Evolutionary conservation across 2,113 vertebrate genomes (phyloP).

Genomic region (Fulmarus glacialis): DNA sequence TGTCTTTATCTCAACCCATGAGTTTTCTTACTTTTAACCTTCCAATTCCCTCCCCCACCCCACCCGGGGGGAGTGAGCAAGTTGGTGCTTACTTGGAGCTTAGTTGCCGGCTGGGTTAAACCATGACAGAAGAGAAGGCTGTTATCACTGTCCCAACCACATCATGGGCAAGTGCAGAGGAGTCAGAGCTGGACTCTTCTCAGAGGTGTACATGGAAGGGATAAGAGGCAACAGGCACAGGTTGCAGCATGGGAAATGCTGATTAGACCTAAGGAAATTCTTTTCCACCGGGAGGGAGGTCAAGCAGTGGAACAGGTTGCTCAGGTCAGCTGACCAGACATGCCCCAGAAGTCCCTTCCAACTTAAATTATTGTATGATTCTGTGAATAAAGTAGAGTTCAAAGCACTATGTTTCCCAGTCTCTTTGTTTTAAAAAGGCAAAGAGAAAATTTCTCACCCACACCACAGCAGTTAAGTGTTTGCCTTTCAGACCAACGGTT

Average conservation of each 20-base stretch:
- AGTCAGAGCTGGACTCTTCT: not conserved
- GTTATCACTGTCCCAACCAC: not conserved
- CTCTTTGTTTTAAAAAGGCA: not conserved
- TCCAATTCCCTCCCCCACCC: no score
- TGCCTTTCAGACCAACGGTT: not conserved
- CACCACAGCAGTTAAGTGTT: not conserved
- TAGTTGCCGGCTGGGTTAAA: no score
- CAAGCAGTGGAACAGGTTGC: not conserved
- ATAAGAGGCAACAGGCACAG: not conserved
- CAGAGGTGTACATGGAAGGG: not conserved
- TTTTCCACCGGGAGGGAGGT: not conserved
- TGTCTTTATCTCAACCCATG: no score
- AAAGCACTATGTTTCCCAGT: not conserved
- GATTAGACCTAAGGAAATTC: not conserved
- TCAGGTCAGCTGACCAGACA: not conserved
- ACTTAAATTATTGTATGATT: not conserved
- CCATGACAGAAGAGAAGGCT: not conserved
- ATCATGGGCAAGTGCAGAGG: not conserved
- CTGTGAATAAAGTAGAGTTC: not conserved
- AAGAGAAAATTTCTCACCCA: not conserved
- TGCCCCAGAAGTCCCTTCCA: not conserved
- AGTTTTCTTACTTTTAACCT: no score
- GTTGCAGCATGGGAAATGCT: not conserved
- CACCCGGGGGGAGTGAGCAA: no score
- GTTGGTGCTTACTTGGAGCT: no score